Evolutionary conservation across 2,797 vertebrate species (phyloP).

Genomic region (Sebastes flavidus): DNA sequence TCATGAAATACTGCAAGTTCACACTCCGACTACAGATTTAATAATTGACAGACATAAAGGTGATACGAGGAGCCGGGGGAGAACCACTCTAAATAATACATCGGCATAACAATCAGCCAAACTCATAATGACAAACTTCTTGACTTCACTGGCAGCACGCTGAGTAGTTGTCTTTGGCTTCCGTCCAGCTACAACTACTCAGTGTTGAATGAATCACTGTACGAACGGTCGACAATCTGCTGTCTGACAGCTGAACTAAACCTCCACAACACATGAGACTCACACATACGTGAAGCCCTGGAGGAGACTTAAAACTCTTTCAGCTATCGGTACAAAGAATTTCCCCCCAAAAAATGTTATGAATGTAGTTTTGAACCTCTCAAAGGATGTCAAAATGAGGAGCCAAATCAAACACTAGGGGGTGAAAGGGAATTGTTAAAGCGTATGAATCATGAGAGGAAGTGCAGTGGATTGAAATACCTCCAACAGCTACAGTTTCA

Average conservation of each 20-base stretch:
- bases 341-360: background rate
- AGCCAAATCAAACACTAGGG: conserved; percentile 21
- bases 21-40: background rate
- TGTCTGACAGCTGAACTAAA: conserved; percentile 19
- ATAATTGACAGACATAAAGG: background rate
- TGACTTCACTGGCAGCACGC: background rate
- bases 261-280: background rate
- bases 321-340: conserved; percentile 1
- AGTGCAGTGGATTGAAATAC: background rate
- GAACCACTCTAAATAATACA: background rate
- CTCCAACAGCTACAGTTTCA: conserved; percentile 7
- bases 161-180: conserved; percentile 1
- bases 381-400: conserved; percentile 13
- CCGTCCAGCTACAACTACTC: background rate
- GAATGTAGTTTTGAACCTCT: conserved; percentile 1
- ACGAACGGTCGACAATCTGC: background rate
- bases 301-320: conserved; percentile 1
- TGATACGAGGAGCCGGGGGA: background rate
- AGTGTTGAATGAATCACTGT: background rate
- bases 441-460: background rate
- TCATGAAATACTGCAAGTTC: background rate
- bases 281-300: background rate
- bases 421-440: conserved; percentile 30
- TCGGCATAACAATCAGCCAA: background rate
- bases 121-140: background rate